Percentiles rank a stretch among this genome's conserved stretches.
Evolutionary conservation across 1,140 invertebrate species (phyloP).

Genomic region (Drosophila kepulauana): DNA sequence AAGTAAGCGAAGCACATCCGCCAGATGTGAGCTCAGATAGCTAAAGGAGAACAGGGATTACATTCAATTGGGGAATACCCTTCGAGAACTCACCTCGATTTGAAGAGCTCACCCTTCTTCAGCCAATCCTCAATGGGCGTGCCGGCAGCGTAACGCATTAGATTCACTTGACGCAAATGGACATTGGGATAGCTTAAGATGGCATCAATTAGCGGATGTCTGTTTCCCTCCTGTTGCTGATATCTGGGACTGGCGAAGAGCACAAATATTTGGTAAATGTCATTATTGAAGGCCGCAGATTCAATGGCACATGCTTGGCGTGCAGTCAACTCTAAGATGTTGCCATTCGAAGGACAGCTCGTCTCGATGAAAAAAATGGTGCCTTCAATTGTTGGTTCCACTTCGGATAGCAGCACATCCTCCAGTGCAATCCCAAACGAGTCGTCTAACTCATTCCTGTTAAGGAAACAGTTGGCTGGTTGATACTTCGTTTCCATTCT

Average conservation of each 20-base stretch:
- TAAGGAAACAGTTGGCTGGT: too few species aligned
- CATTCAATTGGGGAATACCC: too few species aligned
- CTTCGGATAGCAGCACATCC: too few species aligned
- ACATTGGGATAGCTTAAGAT: constrained; percentile 87
- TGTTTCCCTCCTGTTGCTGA: constrained; percentile 43
- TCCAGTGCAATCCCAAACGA: too few species aligned
- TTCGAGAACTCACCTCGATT: constrained; percentile 80
- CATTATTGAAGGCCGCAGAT: constrained; percentile 87
- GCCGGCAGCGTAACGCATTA: constrained; percentile 86
- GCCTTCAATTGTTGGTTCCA: too few species aligned
- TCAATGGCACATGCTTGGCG: constrained; percentile 89
- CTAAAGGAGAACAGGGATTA: constrained; percentile 22
- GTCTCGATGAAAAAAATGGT: too few species aligned
- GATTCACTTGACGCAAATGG: constrained; percentile 86
- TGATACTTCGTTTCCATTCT: too few species aligned
- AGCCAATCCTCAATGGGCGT: constrained; percentile 89
- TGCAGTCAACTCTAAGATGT: constrained; percentile 76
- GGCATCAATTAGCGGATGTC: constrained; percentile 65
- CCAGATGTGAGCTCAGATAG: constrained; percentile 86
- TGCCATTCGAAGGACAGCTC: too few species aligned
- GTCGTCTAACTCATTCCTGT: too few species aligned
- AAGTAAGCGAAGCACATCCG: constrained; percentile 90
- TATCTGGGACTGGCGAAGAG: constrained; percentile 86
- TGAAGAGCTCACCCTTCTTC: constrained; percentile 86
- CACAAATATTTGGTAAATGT: constrained; percentile 86